phyloP scores from a whole-genome alignment of 2,113 vertebrate genomes.

The Galbula dea region DNA sequence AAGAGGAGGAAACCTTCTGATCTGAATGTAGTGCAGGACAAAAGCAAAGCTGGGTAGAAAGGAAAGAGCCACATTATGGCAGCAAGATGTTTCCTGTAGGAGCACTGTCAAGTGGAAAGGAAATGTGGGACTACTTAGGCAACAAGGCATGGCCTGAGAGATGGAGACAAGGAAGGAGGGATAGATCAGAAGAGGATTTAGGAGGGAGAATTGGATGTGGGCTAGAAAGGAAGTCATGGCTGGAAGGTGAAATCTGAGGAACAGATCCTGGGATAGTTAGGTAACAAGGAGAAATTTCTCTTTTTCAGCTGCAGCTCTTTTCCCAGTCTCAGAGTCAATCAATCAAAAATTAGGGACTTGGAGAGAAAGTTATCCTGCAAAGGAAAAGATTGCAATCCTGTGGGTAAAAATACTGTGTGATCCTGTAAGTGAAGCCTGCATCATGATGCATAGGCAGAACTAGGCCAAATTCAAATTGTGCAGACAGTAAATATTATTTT shows the following conservation, averaged over 20 bases:
- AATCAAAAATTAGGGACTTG: background rate
- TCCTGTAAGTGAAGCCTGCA: background rate
- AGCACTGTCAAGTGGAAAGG: background rate
- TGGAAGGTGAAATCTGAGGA: conserved; percentile 31
- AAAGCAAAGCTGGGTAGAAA: background rate
- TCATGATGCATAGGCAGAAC: background rate
- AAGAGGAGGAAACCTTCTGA: background rate
- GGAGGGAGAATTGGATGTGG: background rate
- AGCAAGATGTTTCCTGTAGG: conserved; percentile 44
- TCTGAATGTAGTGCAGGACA: background rate
- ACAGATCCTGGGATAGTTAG: background rate
- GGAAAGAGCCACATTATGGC: background rate
- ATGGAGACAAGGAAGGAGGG: background rate
- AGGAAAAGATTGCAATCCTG: background rate
- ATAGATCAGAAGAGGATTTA: conserved; percentile 34
- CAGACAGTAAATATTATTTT: conserved; percentile 57
- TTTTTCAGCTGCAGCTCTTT: conserved; percentile 20
- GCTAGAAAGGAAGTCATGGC: conserved; percentile 5
- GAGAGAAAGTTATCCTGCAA: background rate
- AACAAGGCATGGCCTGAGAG: background rate
- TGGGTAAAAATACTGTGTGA: background rate
- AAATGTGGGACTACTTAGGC: conserved; percentile 46
- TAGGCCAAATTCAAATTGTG: background rate
- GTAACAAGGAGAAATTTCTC: background rate
- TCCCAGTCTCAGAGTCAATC: conserved; percentile 14